Evolutionary conservation across 2,888 invertebrate genomes (phyloP).

Genomic region (Leucophenga maculata): DNA sequence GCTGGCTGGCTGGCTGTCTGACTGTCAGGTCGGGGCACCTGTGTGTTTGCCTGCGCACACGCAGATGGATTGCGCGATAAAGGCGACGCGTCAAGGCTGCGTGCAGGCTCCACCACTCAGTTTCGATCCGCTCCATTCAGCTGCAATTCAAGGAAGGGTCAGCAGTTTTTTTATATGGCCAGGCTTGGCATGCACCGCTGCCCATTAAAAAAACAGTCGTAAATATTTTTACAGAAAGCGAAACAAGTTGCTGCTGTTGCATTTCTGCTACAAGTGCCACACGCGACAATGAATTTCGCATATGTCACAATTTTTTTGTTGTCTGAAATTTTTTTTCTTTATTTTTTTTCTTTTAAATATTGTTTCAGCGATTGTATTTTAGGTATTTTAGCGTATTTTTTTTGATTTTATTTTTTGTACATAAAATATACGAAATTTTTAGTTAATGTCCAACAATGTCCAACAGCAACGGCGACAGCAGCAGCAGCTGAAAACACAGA

Average conservation of each 20-base stretch:
- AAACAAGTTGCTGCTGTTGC: constrained; percentile 3
- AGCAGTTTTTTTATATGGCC: not conserved
- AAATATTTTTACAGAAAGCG: constrained; percentile 18
- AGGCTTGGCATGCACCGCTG: not conserved
- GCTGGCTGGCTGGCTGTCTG: not conserved
- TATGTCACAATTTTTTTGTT: constrained; percentile 54
- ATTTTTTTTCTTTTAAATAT: not conserved
- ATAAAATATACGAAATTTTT: constrained; percentile 16
- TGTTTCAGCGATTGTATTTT: not conserved
- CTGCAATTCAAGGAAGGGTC: not conserved
- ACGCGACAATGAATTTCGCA: constrained; percentile 67
- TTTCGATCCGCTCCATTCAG: not conserved
- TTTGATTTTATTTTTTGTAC: not conserved
- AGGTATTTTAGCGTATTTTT: not conserved
- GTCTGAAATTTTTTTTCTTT: not conserved
- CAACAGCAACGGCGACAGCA: not conserved
- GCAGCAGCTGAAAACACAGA: constrained; percentile 15
- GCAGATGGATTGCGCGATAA: constrained; percentile 39
- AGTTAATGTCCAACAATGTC: constrained; percentile 7
- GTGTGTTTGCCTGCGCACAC: constrained; percentile 31
- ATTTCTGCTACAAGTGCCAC: constrained; percentile 40
- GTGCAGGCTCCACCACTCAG: constrained; percentile 8
- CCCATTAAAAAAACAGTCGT: constrained; percentile 20
- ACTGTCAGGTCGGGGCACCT: constrained; percentile 13
- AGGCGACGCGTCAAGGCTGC: constrained; percentile 26